Evolutionary conservation across 2,113 vertebrate species (phyloP).

Genomic region (Piaya cayana): DNA sequence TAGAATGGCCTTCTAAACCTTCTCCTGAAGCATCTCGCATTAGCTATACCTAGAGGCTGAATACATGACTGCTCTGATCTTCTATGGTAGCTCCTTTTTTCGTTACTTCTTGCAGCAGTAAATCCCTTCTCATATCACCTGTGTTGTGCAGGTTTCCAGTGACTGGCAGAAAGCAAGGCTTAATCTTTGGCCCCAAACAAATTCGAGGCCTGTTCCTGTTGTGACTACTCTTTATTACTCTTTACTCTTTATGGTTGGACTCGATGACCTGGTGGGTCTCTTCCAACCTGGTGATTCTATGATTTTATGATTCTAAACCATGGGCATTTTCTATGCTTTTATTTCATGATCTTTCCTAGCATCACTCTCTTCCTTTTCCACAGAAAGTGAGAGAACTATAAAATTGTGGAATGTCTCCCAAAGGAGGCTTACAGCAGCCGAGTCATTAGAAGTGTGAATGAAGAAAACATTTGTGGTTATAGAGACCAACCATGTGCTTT

Average conservation of each 20-base stretch:
- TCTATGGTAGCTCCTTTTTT: background rate
- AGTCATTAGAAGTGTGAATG: background rate
- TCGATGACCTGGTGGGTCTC: too few relatives aligned
- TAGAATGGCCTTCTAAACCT: background rate
- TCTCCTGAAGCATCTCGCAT: background rate
- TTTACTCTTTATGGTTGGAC: too few relatives aligned
- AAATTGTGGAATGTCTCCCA: background rate
- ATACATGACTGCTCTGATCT: background rate
- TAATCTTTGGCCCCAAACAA: background rate
- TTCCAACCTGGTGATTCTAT: too few relatives aligned
- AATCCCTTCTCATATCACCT: background rate
- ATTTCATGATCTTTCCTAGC: background rate
- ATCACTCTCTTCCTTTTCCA: background rate
- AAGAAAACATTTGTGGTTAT: background rate
- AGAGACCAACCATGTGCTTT: background rate
- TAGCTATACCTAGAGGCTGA: background rate
- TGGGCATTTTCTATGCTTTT: rapidly evolving
- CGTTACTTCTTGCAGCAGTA: background rate
- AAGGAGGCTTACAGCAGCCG: background rate
- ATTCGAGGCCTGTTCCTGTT: background rate
- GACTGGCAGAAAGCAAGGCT: background rate
- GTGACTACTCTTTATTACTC: background rate
- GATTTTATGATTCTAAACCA: too few relatives aligned
- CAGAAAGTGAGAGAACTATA: background rate
- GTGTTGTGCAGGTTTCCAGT: background rate